phyloP scores from a whole-genome alignment of 2,113 vertebrate genomes.

The Columba livia region DNA sequence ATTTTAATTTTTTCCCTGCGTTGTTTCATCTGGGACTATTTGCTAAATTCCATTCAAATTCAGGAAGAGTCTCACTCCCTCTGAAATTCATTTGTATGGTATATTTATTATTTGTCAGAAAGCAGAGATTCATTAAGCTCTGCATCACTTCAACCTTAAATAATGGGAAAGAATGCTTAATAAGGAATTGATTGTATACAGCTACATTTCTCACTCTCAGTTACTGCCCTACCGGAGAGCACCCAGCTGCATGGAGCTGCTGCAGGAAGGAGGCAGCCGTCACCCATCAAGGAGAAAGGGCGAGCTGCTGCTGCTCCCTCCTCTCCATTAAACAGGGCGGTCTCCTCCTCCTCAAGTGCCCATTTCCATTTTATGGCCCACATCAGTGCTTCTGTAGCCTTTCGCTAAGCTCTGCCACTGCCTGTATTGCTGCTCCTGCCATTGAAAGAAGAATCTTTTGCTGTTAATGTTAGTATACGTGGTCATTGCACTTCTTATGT shows the following conservation, averaged over 20 bases:
- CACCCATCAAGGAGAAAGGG: background rate
- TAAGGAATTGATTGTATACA: background rate
- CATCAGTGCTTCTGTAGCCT: background rate
- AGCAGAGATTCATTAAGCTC: constrained; percentile 6
- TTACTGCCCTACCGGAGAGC: background rate
- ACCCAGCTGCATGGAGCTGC: background rate
- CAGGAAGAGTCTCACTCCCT: background rate
- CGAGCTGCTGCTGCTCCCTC: background rate
- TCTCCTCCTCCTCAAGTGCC: background rate
- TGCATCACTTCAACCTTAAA: constrained; percentile 9
- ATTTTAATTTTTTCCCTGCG: background rate
- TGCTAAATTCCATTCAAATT: constrained; percentile 44
- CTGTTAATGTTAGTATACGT: background rate
- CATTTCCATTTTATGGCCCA: background rate
- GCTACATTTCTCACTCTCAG: background rate
- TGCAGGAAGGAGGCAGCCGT: background rate
- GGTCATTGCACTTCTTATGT: background rate
- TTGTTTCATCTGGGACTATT: constrained; percentile 35
- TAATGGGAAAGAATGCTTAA: background rate
- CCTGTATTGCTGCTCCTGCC: background rate
- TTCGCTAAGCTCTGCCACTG: background rate
- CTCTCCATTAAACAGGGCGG: background rate
- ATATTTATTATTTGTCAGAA: constrained; percentile 29
- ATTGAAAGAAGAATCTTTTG: background rate
- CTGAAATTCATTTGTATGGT: constrained; percentile 10